A percentile compares a stretch with the other conserved stretches of the same genome.
These are phyloP conservation scores for Ceryle rudis DNA, from an alignment of 2,797 vertebrate species.

Conservation along the genomic window DNA sequence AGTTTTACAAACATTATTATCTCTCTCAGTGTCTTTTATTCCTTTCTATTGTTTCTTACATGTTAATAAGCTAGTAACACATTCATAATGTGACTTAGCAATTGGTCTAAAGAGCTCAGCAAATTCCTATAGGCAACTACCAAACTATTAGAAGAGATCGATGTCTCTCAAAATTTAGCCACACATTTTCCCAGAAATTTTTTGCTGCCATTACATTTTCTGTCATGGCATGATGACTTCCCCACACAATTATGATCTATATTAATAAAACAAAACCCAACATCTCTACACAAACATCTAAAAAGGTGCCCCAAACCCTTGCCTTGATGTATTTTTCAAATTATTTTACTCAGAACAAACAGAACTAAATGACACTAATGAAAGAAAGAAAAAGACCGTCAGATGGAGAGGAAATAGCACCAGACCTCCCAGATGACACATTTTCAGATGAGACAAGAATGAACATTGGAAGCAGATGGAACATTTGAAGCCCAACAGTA, in stretches of 20 bases:
- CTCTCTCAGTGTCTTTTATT: background rate
- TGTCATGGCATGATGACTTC: background rate
- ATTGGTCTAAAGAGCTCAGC: background rate
- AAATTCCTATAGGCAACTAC: background rate
- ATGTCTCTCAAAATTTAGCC: background rate
- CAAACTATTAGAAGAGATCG: background rate
- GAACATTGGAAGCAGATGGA: slow-evolving; percentile 28
- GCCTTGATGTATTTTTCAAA: background rate
- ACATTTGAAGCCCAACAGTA: slow-evolving; percentile 5
- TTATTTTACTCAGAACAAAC: background rate
- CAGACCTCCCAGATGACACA: slow-evolving; percentile 27
- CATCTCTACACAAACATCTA: background rate
- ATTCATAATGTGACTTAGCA: background rate
- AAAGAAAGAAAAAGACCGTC: background rate
- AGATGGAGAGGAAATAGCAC: background rate
- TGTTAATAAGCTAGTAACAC: background rate
- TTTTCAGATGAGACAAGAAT: background rate
- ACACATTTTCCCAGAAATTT: background rate
- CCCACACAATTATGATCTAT: background rate
- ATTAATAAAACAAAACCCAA: background rate
- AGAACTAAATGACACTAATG: background rate
- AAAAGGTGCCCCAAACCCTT: background rate
- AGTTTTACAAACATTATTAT: background rate
- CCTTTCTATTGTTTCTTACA: background rate
- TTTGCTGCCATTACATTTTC: background rate